Conservation (phyloP, 1,140 invertebrate species). For the Acromyrmex heyeri region DNA sequence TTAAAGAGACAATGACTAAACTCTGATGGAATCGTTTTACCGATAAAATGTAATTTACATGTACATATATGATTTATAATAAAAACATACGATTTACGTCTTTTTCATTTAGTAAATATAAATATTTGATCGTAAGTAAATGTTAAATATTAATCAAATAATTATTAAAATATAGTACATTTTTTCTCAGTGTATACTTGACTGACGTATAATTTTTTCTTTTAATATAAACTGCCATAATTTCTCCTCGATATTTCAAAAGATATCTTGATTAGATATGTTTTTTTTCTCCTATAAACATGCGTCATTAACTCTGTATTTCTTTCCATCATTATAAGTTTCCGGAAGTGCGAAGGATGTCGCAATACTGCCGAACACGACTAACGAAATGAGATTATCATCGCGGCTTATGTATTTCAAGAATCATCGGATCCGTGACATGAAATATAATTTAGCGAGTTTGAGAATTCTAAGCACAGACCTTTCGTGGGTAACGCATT, state of each 20-base stretch:
- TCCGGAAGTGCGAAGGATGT: neutral
- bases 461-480: conserved; percentile 75
- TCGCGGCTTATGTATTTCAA: conserved; percentile 70
- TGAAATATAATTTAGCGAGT: conserved; percentile 68
- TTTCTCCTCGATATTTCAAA: neutral
- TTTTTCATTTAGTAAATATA: no score
- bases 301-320: neutral
- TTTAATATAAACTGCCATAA: neutral
- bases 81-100: no score
- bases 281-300: neutral
- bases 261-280: conserved; percentile 1
- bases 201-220: neutral
- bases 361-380: neutral
- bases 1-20: neutral
- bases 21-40: no score
- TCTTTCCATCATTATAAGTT: neutral
- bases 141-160: no score
- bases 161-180: no score
- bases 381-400: conserved; percentile 58
- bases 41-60: no score
- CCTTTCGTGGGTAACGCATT: conserved; percentile 71
- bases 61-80: no score
- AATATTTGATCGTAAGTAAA: no score
- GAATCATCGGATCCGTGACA: conserved; percentile 71
- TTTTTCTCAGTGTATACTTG: no score